Conservation (phyloP, 2,888 invertebrate genomes). For the Drosophila sordidula region DNA sequence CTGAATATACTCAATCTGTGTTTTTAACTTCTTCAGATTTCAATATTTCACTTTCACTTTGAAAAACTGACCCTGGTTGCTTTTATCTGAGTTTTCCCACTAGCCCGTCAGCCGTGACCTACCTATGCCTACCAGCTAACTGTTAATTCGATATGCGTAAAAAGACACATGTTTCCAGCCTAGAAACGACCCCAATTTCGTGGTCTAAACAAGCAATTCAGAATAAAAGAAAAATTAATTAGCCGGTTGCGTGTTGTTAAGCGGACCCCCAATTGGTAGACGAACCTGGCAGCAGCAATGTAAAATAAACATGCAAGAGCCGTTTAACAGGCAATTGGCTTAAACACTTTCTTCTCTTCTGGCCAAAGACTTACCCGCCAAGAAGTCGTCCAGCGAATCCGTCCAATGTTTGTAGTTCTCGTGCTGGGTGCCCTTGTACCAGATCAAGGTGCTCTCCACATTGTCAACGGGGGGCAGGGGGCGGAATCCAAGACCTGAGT, state of each 20-base stretch:
- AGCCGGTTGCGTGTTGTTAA: conserved; percentile 43
- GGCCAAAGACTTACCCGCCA: conserved; percentile 88
- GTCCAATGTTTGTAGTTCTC: conserved; percentile 93
- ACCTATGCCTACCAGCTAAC: not conserved
- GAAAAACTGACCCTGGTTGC: conserved; percentile 34
- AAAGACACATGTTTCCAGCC: conserved; percentile 1
- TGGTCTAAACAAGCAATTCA: not conserved
- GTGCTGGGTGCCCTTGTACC: conserved; percentile 94
- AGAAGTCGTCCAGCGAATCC: conserved; percentile 90
- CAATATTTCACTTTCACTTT: too few species aligned
- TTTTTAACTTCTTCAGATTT: too few species aligned
- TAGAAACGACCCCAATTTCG: conserved; percentile 37
- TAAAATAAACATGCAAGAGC: conserved; percentile 16
- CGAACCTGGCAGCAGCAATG: conserved; percentile 33
- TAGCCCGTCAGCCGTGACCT: not conserved
- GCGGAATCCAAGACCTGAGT: conserved; percentile 93
- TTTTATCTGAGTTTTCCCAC: not conserved
- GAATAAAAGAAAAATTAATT: too few species aligned
- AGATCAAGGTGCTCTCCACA: conserved; percentile 97
- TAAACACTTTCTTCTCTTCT: not conserved
- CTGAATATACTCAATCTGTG: too few species aligned
- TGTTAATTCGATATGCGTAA: conserved; percentile 31
- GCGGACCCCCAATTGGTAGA: conserved; percentile 8
- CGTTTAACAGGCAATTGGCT: not conserved
- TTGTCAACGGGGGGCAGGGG: conserved; percentile 94